Conservation (phyloP, 1,140 invertebrate species). For the Lordiphosa mommai region DNA sequence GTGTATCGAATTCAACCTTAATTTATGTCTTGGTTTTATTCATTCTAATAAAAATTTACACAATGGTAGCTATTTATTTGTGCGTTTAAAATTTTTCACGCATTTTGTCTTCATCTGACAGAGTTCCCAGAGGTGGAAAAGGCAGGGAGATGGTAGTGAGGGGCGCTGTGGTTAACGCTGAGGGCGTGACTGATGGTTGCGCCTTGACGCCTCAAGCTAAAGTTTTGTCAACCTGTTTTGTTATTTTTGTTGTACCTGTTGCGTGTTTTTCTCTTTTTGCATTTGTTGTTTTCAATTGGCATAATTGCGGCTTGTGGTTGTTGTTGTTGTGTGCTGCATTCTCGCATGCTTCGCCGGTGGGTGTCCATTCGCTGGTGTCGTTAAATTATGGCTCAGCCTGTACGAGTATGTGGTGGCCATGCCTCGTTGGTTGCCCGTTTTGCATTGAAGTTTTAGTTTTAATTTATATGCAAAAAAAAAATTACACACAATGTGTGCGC, state of each 20-base stretch:
- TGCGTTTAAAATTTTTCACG: slow-evolving; percentile 57
- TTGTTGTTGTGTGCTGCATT: slow-evolving; percentile 47
- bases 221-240: slow-evolving; percentile 53
- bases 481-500: slow-evolving; percentile 49
- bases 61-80: slow-evolving; percentile 38
- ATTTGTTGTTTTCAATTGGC: slow-evolving; percentile 68
- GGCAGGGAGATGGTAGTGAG: background rate
- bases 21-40: too few species aligned
- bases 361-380: slow-evolving; percentile 39
- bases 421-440: slow-evolving; percentile 13
- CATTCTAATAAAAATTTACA: slow-evolving; percentile 44
- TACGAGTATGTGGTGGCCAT: slow-evolving; percentile 19
- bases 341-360: slow-evolving; percentile 52
- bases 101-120: slow-evolving; percentile 25
- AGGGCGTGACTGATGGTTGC: slow-evolving; percentile 42
- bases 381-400: slow-evolving; percentile 54
- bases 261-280: slow-evolving; percentile 67
- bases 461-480: slow-evolving; percentile 59
- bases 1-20: too few species aligned
- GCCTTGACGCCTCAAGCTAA: slow-evolving; percentile 56
- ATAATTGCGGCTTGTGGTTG: slow-evolving; percentile 80
- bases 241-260: slow-evolving; percentile 49
- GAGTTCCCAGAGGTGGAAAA: too few species aligned
- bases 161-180: background rate
- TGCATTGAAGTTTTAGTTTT: slow-evolving; percentile 34